Conservation (phyloP, 2,113 vertebrate species). For the Galeopterus variegatus region DNA sequence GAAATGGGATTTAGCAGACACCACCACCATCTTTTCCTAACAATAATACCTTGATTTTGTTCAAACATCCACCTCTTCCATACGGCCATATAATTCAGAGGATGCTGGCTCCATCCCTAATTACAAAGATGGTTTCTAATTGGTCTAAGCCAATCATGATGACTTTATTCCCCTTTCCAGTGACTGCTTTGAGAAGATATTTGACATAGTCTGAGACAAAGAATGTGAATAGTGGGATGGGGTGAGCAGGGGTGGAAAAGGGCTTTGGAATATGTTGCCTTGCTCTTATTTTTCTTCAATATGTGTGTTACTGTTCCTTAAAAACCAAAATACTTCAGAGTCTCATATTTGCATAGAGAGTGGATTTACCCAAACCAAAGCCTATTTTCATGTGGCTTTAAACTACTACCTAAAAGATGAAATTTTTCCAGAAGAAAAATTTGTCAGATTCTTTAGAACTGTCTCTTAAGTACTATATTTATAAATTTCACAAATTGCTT, state of each 20-base stretch:
- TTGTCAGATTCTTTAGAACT: background rate
- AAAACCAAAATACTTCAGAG: background rate
- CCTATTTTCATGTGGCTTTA: background rate
- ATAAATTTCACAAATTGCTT: slow-evolving; percentile 10
- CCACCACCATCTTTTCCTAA: background rate
- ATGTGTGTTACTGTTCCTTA: background rate
- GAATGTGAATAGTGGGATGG: background rate
- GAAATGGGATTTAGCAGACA: background rate
- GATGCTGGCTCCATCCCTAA: background rate
- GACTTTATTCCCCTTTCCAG: background rate
- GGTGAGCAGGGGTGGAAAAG: rapidly evolving
- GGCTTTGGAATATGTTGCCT: background rate
- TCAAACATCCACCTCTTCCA: background rate
- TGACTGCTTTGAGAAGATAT: background rate
- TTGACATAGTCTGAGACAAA: background rate
- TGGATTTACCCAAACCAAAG: background rate
- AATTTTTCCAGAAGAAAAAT: background rate
- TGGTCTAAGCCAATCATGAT: background rate
- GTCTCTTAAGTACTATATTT: background rate
- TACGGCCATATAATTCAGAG: background rate
- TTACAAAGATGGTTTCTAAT: background rate
- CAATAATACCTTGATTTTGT: background rate
- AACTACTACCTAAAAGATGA: background rate
- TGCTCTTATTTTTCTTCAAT: background rate
- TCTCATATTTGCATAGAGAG: background rate